Evolutionary conservation across 2,113 vertebrate genomes (phyloP).

Genomic region (Gadus chalcogrammus): DNA sequence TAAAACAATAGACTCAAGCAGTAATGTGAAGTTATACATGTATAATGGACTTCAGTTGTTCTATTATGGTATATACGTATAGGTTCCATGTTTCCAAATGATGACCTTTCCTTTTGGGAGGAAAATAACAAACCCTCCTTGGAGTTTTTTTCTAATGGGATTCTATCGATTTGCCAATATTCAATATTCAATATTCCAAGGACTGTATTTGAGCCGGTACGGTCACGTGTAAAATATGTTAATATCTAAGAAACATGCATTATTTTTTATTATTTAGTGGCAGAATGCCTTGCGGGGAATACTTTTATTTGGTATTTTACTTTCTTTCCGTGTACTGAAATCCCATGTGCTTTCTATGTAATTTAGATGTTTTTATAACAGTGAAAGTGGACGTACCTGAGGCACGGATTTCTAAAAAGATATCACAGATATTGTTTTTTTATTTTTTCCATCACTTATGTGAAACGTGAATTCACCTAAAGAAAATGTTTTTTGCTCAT

Average conservation of each 20-base stretch:
- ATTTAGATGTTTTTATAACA: constrained; percentile 82
- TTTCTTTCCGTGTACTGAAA: constrained; percentile 86
- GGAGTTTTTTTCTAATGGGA: constrained; percentile 22
- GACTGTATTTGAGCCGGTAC: constrained; percentile 64
- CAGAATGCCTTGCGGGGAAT: constrained; percentile 79
- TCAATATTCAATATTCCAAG: constrained; percentile 17
- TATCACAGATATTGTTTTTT: constrained; percentile 65
- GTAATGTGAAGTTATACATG: constrained; percentile 57
- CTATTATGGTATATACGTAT: constrained; percentile 40
- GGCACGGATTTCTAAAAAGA: constrained; percentile 63
- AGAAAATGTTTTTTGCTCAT: constrained; percentile 71
- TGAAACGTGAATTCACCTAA: constrained; percentile 73
- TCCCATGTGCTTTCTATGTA: constrained; percentile 79
- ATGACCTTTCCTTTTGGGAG: constrained; percentile 33
- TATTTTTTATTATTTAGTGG: constrained; percentile 93
- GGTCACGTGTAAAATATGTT: constrained; percentile 93
- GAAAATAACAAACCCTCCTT: constrained; percentile 23
- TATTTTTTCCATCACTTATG: constrained; percentile 66
- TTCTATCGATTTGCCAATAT: constrained; percentile 31
- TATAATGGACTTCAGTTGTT: constrained; percentile 45
- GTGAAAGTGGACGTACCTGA: constrained; percentile 78
- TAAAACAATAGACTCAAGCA: neutral
- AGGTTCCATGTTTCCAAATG: constrained; percentile 47
- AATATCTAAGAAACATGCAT: constrained; percentile 88
- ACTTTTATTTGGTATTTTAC: constrained; percentile 70